Base-by-base conservation (phyloP, 2,113 vertebrate genomes). In the Leucopsar rothschildi region DNA sequence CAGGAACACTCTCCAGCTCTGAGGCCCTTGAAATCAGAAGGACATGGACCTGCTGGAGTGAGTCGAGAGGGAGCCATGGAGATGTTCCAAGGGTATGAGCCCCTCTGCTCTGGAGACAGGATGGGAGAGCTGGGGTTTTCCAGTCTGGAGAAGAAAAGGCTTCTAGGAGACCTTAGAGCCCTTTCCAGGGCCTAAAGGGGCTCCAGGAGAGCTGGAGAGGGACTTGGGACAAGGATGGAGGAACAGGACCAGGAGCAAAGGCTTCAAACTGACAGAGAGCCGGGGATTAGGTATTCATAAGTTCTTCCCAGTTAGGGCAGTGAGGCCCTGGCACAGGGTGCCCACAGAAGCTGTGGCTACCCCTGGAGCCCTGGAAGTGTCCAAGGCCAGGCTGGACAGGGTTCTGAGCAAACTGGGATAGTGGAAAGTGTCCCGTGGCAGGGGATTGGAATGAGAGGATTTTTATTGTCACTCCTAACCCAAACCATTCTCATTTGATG, bases 341-440 rank as follows among this genome's bases (percentile, higher is more conserved):
- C 2, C 7, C 70, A 55, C n/a, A 20, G 40, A 11, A 49, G 29
- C 5, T 55, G n/a, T 53, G 53, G 45, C 4, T 82, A 39, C 10
- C 13, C 17, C 47, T 45, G 61, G 25, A 76, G 9, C 21, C 25
- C 40, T 83, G 49, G 31, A 16, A 42, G 10, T 20, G 49, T 24
- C 11, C 42, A 11, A 69, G 35, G 6, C 40, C 35, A 20, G 40
- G 25, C 1, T 63, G 71, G 40, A 33, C 0, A 0, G 15, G 40
- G 12, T 1, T 63, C 7, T 8, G 79, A 28, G 25, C 35, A 63
- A 0, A 18, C 19, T 42, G 47, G 71, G 15, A 0, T 1, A 37
- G 27, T 63, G 35, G 22, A 24, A 63, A 3, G 1, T 56, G 22
- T 20, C 15, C 49, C 18, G 24, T 28, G 35, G 12, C 18, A 56